Evolutionary conservation across 37 sponge, comb jelly and placozoan genomes (phyloP).

Genomic region (Cliona cf. orientalis): DNA sequence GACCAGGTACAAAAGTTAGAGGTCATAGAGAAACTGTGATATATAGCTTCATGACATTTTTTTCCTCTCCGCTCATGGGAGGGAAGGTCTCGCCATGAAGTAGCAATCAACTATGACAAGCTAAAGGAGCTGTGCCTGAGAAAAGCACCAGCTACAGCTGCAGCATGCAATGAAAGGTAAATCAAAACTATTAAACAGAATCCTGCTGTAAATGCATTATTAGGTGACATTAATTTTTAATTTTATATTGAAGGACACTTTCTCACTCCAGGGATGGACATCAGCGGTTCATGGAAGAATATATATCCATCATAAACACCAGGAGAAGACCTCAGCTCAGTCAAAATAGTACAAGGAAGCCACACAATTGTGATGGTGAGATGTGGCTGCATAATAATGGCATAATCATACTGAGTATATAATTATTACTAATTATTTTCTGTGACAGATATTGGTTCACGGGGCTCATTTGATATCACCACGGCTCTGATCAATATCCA

Average conservation of each 20-base stretch:
- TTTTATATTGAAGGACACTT: too few species aligned
- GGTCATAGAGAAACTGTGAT: too few species aligned
- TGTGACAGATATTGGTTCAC: too few species aligned
- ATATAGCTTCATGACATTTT: too few species aligned
- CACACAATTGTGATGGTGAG: constrained; percentile 7
- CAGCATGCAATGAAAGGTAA: background rate
- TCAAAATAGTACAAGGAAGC: background rate
- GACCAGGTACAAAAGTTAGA: too few species aligned
- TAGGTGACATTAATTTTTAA: background rate
- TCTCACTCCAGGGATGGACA: background rate
- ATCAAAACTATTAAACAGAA: background rate
- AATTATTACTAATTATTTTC: too few species aligned
- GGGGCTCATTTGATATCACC: too few species aligned
- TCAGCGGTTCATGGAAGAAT: constrained; percentile 23
- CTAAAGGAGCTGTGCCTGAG: constrained; percentile 19
- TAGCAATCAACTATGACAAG: constrained; percentile 35
- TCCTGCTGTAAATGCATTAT: background rate
- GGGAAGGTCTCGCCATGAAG: background rate
- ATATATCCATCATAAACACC: constrained; percentile 1
- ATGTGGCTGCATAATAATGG: too few species aligned
- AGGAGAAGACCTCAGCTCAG: background rate
- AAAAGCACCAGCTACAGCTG: background rate
- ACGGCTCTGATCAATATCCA: constrained; percentile 30
- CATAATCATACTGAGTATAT: too few species aligned
- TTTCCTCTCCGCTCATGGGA: background rate